Percentiles rank a stretch among this genome's conserved stretches.
Conservation (phyloP, 2,113 vertebrate genomes). For the Proteles cristata region DNA sequence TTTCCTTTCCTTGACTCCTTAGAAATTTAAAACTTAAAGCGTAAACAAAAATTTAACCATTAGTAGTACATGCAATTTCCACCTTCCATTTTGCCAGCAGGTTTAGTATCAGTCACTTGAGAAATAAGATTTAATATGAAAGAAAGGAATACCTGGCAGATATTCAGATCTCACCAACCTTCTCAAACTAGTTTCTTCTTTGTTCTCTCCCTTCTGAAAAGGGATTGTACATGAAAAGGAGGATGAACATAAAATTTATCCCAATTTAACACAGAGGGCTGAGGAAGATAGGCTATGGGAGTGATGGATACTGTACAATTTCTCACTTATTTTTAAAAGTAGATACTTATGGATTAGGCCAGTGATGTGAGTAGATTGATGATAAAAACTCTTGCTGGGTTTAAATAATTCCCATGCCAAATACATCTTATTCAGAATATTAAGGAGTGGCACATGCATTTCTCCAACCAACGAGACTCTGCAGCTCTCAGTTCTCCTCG, state of each 20-base stretch:
- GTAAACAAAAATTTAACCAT: not conserved
- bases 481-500: not conserved
- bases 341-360: not conserved
- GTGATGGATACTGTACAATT: not conserved
- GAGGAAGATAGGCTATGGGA: not conserved
- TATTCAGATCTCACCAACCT: not conserved
- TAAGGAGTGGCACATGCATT: not conserved
- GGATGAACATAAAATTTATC: not conserved
- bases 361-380: not conserved
- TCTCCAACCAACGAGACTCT: not conserved
- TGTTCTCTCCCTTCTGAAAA: not conserved
- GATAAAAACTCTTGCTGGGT: not conserved
- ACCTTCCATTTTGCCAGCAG: not conserved
- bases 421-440: not conserved
- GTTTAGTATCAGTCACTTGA: not conserved
- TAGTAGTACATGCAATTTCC: not conserved
- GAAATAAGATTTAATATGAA: not conserved
- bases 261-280: not conserved
- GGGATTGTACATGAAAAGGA: not conserved
- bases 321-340: constrained; percentile 32
- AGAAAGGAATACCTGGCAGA: not conserved
- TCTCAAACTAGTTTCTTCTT: not conserved
- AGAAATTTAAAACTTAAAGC: not conserved
- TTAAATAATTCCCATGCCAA: constrained; percentile 29
- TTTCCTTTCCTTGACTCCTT: not conserved